Evolutionary conservation across 1,140 invertebrate genomes (phyloP), one percentile per base, ranked within the genome.

Genomic region (Hermatobates lingyangjiaoensis): DNA sequence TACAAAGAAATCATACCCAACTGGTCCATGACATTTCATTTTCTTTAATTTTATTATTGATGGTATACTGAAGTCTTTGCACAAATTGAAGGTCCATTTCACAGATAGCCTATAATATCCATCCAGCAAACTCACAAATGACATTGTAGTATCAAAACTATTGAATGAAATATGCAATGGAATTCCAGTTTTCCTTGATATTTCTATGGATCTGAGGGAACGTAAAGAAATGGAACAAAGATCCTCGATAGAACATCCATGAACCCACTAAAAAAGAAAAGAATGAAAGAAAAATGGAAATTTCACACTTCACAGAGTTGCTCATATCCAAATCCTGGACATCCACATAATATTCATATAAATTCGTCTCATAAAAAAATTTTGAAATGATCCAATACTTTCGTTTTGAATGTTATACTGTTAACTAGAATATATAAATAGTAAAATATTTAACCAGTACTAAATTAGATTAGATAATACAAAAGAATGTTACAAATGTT

Each of bases 81-180:
- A 92, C 40, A 92, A 67, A 69, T 91, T 87, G 61, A 87, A 87
- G 25, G 80, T 90, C 87, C 87, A 92, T 67, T 87, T 90, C 23
- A 80, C 75, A 51, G 79, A 79, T 46, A 92, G 68, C 58, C 88
- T 77, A 62, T 90, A 91, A 65, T 93, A 93, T 47, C 87, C 87
- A 68, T 88, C 81, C 48, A 91, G 65, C 18, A 80, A 69, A 45
- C 83, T 84, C 45, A 92, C 79, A 67, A 91, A 91, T 0, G 87
- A 88, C 42, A 75, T 71, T 55, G 86, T 69, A 26, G 74, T 61
- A 45, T 66, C 60, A 44, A 73, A 65, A 14, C 69, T 68, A 50
- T 66, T 66, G 62, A 88, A 84, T 60, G 76, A 77, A 15, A 88
- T 67, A 63, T 82, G 81, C 21, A 79, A 70, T 27, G 84, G 84